These are phyloP conservation scores for Lagocephalus sceleratus DNA, from an alignment of 2,797 vertebrate genomes.

Conservation along the genomic window DNA sequence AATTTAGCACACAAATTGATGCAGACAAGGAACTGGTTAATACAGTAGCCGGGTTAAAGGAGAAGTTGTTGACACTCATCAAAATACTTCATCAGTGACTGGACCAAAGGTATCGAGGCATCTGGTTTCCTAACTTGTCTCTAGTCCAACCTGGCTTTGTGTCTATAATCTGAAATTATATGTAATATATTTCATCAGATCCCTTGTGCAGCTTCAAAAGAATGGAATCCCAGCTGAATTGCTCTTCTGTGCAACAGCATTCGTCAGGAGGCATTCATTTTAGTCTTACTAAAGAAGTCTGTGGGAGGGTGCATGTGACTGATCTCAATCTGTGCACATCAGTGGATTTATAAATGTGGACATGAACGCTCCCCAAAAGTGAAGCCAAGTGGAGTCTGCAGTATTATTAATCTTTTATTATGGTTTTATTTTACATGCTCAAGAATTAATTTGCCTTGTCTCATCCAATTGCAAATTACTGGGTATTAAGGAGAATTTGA, in stretches of 20 bases:
- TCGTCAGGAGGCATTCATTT: no score
- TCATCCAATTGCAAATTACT: no score
- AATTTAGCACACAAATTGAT: slow-evolving; percentile 20
- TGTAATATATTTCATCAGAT: slow-evolving; percentile 49
- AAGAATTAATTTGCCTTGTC: no score
- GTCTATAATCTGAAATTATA: slow-evolving; percentile 46
- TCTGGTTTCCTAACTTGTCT: slow-evolving; percentile 57
- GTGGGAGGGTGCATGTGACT: slow-evolving; percentile 25
- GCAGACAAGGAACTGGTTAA: slow-evolving; percentile 32
- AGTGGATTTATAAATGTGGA: no score
- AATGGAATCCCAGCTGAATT: slow-evolving; percentile 28
- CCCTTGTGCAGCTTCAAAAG: slow-evolving; percentile 31
- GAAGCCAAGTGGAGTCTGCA: no score
- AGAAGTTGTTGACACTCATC: slow-evolving; percentile 57
- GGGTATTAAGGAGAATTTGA: not conserved
- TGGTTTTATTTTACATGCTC: no score
- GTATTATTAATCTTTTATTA: no score
- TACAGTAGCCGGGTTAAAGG: slow-evolving; percentile 38
- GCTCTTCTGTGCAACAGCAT: not conserved
- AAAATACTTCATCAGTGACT: slow-evolving; percentile 43
- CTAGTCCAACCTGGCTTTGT: slow-evolving; percentile 37
- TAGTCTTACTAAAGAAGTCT: slow-evolving; percentile 19
- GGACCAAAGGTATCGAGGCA: slow-evolving; percentile 50
- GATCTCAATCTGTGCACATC: slow-evolving; percentile 2
- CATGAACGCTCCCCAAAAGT: no score